phyloP scores from a whole-genome alignment of 35 echinoderm and acorn worm species.

The Diadema setosum region DNA sequence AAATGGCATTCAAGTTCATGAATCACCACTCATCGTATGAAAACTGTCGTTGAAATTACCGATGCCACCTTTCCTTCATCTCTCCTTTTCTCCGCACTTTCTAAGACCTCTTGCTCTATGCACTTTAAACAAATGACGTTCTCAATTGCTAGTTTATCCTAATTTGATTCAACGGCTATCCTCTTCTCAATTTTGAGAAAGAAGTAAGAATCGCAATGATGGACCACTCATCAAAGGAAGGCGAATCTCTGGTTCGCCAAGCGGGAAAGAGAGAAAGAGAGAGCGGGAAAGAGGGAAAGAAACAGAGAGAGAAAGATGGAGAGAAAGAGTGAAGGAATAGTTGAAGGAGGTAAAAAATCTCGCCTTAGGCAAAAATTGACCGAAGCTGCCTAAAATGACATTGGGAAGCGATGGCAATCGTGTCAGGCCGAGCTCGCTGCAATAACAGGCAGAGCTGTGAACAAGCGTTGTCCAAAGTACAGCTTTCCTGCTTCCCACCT shows the following conservation, averaged over 20 bases:
- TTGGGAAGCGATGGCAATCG: not conserved
- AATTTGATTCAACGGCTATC: not conserved
- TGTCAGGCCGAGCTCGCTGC: not conserved
- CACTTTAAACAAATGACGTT: not conserved
- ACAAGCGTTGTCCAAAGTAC: not conserved
- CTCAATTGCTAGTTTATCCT: not conserved
- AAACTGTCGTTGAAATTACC: too few species aligned
- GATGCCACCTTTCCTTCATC: too few species aligned
- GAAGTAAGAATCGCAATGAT: not conserved
- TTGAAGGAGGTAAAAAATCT: too few species aligned
- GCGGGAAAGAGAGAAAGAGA: not conserved
- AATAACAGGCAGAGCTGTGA: not conserved
- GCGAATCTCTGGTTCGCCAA: not conserved
- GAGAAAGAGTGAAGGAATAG: not conserved
- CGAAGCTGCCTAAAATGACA: not conserved
- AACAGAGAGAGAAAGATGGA: not conserved
- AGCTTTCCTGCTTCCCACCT: too few species aligned
- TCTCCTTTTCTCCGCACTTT: not conserved
- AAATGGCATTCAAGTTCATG: too few species aligned
- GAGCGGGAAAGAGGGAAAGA: not conserved
- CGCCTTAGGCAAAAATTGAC: not conserved
- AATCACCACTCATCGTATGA: too few species aligned
- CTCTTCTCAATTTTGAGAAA: conserved; percentile 1
- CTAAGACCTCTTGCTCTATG: not conserved
- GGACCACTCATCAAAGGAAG: not conserved